Percentiles rank a stretch among this genome's conserved stretches.
Conservation (phyloP, 2,113 vertebrate genomes). For the Sylvilagus bachmani region DNA sequence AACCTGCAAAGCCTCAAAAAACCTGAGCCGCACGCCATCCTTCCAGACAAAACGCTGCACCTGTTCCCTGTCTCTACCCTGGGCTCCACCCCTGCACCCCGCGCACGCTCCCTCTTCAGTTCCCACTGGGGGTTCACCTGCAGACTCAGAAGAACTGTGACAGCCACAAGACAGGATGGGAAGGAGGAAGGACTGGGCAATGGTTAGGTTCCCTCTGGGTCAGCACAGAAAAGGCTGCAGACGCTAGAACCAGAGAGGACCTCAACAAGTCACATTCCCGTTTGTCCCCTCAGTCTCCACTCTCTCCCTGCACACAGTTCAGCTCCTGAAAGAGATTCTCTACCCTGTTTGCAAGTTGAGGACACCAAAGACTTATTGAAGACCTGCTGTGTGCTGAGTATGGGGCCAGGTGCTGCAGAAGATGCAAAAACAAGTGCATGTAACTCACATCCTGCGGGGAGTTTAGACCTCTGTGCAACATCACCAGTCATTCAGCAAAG, state of each 20-base stretch:
- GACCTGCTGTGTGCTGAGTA: not conserved
- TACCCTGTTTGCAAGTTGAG: not conserved
- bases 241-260: not conserved
- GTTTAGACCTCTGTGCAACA: not conserved
- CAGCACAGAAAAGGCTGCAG: not conserved
- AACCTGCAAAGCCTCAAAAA: not conserved
- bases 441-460: not conserved
- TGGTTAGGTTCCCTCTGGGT: not conserved
- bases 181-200: not conserved
- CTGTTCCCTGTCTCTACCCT: not conserved
- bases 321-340: not conserved
- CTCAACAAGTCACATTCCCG: not conserved
- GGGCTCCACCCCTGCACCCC: not conserved
- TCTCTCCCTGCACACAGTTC: not conserved
- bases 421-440: not conserved
- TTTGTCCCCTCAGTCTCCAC: not conserved
- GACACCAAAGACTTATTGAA: not conserved
- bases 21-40: rapidly evolving
- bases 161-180: not conserved
- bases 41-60: not conserved
- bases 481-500: not conserved
- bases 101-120: not conserved
- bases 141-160: not conserved
- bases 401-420: not conserved
- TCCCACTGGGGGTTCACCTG: not conserved